Evolutionary conservation across 2,113 vertebrate genomes (phyloP), one percentile per base, ranked within the genome.

Genomic region (Terrapene triunguis): DNA sequence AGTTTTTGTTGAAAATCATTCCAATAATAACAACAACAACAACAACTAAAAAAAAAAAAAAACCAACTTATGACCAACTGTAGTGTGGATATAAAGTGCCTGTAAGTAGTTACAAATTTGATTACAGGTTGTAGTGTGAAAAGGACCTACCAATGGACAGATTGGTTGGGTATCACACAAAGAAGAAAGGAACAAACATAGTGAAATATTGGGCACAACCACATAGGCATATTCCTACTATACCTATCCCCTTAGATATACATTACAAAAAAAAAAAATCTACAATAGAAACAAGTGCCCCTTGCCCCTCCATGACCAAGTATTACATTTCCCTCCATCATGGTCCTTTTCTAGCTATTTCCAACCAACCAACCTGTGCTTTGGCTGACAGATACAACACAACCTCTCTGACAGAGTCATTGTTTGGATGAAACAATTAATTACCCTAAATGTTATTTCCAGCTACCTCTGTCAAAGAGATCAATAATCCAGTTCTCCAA

Each of bases 91-190:
- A 88, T 1, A 0, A 82, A 1, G 10, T 29, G 54, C 19, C 85
- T 59, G 14, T 10, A 47, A 2, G 0, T 3, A 8, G 59, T 32
- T 51, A 38, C 5, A 69, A 57, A 38, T 11, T n/a, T 16, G 10
- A 32, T 14, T 21, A 87, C 35, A 22, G 79, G n/a, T 47, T 76
- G 51, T 14, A 38, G 57, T 0, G 1, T 2, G 14, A 53, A n/a
- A 35, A 82, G 79, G 38, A 48, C 74, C 42, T 29, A 21, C 29
- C 24, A 25, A 55, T 74, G 53, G 65, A 10, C 17, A 38, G 65
- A n/a, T 38, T 22, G 8, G 17, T 14, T 2, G 32, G 79, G 80
- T 24, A 1, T 8, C 0, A 0, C 11, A 2, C 53, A n/a, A 47
- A 0, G 0, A 55, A 38, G 3, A 27, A 27, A 21, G 19, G 51